Percentiles rank a stretch among this genome's conserved stretches.
phyloP scores from a whole-genome alignment of 1,140 invertebrate genomes.

The roundworm (Caenorhabditis elegans) region DNA sequence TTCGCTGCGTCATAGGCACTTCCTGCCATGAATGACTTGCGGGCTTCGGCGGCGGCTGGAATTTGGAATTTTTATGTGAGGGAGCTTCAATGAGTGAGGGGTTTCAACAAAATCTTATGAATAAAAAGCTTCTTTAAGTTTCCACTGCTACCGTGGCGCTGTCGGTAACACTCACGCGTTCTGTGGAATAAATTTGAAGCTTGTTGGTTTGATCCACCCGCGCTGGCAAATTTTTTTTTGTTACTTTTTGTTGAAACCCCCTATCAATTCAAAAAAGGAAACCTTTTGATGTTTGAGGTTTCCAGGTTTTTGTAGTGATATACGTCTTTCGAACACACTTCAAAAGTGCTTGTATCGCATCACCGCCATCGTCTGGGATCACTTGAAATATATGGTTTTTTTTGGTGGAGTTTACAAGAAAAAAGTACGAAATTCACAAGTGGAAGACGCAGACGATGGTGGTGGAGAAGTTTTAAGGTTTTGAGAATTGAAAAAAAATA shows the following conservation, averaged over 20 bases:
- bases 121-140: no score
- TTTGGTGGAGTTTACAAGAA: not conserved
- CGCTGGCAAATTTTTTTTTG: no score
- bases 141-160: no score
- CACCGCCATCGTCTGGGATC: constrained; percentile 31
- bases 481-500: not conserved
- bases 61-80: not conserved
- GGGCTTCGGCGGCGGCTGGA: constrained; percentile 58
- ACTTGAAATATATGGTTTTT: not conserved
- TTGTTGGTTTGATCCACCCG: no score
- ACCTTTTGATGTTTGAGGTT: not conserved
- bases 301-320: constrained; percentile 4
- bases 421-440: not conserved
- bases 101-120: no score
- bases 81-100: not conserved
- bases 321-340: constrained; percentile 31
- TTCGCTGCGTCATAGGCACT: constrained; percentile 50
- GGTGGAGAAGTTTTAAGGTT: not conserved
- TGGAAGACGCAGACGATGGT: constrained; percentile 14
- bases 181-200: no score
- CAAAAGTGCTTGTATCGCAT: constrained; percentile 29
- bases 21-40: constrained; percentile 61
- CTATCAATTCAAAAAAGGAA: no score
- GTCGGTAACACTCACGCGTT: no score
- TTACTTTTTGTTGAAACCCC: no score